Evolutionary conservation across 2,888 invertebrate species (phyloP).

Genomic region (Acutogordius australiensis): DNA sequence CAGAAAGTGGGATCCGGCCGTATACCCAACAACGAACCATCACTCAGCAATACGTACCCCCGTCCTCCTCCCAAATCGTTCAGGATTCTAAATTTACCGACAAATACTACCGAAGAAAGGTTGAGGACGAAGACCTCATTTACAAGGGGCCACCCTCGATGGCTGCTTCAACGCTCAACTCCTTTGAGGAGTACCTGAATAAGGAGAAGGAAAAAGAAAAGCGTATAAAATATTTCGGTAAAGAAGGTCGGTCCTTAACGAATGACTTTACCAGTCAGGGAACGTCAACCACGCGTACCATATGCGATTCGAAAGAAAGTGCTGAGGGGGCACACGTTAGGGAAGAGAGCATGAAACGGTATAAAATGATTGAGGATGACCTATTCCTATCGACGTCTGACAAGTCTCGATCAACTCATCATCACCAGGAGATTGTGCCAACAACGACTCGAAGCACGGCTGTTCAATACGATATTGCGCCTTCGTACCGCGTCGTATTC

Average conservation of each 20-base stretch:
- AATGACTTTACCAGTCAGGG: not conserved
- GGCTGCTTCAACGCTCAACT: not conserved
- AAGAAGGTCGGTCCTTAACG: too few species aligned
- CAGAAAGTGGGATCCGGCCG: not conserved
- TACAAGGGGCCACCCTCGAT: not conserved
- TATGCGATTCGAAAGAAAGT: not conserved
- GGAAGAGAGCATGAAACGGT: not conserved
- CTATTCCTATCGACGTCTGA: not conserved
- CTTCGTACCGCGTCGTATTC: not conserved
- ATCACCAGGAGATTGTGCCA: too few species aligned
- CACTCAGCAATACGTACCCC: not conserved
- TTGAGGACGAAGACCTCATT: not conserved
- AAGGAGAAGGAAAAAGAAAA: not conserved
- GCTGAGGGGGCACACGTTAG: not conserved
- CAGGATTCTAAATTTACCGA: not conserved
- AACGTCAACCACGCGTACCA: not conserved
- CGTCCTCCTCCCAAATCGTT: too few species aligned
- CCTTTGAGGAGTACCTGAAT: not conserved
- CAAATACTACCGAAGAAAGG: not conserved
- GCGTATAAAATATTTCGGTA: too few species aligned
- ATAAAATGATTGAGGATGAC: not conserved
- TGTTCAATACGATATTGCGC: not conserved
- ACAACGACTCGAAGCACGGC: not conserved
- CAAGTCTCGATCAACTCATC: not conserved
- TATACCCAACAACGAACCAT: not conserved